Evolutionary conservation across 2,888 invertebrate genomes (phyloP), one percentile per base, ranked within the genome.

Genomic region (Craniophora ligustri): DNA sequence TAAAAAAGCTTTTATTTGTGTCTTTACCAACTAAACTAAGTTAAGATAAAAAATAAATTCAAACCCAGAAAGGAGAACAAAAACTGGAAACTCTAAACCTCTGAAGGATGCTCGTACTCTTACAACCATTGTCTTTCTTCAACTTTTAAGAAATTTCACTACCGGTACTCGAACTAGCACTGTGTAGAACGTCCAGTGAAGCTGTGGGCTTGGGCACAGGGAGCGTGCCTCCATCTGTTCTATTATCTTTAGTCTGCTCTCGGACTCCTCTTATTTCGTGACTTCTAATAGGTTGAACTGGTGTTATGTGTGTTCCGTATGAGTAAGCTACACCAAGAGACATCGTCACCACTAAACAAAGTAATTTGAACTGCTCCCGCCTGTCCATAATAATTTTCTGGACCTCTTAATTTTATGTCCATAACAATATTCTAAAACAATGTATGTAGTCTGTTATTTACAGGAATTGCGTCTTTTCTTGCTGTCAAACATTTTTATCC

Each of bases 311-410:
- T 44, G 86, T 53, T 7, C 89, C 89, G 48, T 74, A 90, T 1
- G 90, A 88, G 64, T 88, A 91, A 8, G 82, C 84, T 6, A 91
- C 49, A 30, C 84, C 75, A n/a, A 86, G 75, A 5, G 81, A 62
- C 86, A 89, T 84, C 4, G 89, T 84, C 48, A 87, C 53, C 2
- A 83, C 80, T 49, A 89, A 26, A 34, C 85, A 60, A n/a, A 89
- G 8, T 0, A 91, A 73, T 73, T 86, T 87, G 4, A 89, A 39
- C 57, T 88, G 87, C 23, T 87, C 87, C 21, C 56, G 79, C 72
- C 49, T 82, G 55, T 92, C 87, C 91, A 92, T 91, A 62, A 76
- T 75, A 73, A 59, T 54, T 41, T 32, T 41, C 28, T 58, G 42
- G 35, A 46, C 53, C 59, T 54, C 53, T 58, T 56, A 58, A 62